phyloP scores from a whole-genome alignment of 1,140 invertebrate species.

The Platyura marginata region DNA sequence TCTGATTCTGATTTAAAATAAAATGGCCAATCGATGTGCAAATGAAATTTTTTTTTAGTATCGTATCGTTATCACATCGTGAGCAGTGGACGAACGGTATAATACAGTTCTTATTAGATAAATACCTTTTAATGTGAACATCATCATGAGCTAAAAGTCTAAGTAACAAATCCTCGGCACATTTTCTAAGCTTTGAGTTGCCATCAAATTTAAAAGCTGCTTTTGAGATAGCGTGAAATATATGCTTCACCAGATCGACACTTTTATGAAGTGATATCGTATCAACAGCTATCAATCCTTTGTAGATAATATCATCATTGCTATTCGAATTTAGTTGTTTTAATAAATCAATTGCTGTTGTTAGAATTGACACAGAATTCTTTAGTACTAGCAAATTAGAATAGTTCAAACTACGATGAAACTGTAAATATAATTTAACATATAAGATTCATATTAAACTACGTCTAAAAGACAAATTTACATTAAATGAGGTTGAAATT shows the following conservation, averaged over 20 bases:
- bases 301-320: neutral
- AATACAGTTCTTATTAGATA: neutral
- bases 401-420: too few relatives aligned
- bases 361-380: neutral
- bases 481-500: too few relatives aligned
- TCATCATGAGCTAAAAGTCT: slow-evolving; percentile 8
- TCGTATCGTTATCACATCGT: too few relatives aligned
- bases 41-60: too few relatives aligned
- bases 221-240: neutral
- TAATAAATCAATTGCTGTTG: neutral
- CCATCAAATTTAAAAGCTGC: neutral
- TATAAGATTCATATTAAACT: too few relatives aligned
- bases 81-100: too few relatives aligned
- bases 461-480: too few relatives aligned
- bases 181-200: neutral
- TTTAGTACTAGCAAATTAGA: too few relatives aligned
- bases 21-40: too few relatives aligned
- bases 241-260: neutral
- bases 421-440: too few relatives aligned
- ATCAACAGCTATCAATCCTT: neutral
- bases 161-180: slow-evolving; percentile 9
- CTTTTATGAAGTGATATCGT: neutral
- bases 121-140: slow-evolving; percentile 3
- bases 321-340: neutral
- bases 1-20: too few relatives aligned